Base-by-base conservation (phyloP, 2,113 vertebrate species). In the Uria aalge region DNA sequence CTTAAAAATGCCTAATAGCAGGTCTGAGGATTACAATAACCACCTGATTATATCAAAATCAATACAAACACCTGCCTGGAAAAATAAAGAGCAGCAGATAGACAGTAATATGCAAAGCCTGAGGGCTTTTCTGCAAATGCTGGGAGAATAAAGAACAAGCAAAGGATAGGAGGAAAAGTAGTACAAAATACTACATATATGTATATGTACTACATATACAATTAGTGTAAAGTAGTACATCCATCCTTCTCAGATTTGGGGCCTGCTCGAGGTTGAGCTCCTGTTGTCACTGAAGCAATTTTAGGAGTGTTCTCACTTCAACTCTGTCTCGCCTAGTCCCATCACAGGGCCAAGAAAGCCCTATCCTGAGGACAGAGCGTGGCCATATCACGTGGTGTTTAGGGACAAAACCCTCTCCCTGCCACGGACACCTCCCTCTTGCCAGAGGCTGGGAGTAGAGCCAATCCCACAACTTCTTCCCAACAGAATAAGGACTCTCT, bases 401-500 rank as follows among this genome's bases (percentile, higher is more conserved):
- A 12, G 62, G 69, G 83, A 92, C 64, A 90, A 84, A 96, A 29
- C 24, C 21, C n/a, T 71, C 60, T 62, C 47, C 40, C 47, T 52
- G 53, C 34, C 57, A 55, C 5, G 1, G 40, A 30, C 62, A 47
- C 8, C 0, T 85, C 67, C 77, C 55, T 73, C 63, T 50, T 27
- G 36, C 77, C 89, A 87, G 77, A 81, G 45, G 40, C 88, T 82
- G 86, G 80, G 76, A 96, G 53, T 4, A 64, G 81, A 74, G 88
- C 86, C 84, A 94, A 50, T 75, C 69, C 84, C 80, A 89, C 84
- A 86, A 48, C 56, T 94, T 87, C 95, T 96, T 96, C 93, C 88
- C 92, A 92, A 85, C 57, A 91, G 92, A 94, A 96, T 93, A 95
- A 97, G 96, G 66, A 72, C 40, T 86, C 64, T 73, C 89, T 95